phyloP scores from a whole-genome alignment of 2,113 vertebrate genomes.

The Pedionomus torquatus region DNA sequence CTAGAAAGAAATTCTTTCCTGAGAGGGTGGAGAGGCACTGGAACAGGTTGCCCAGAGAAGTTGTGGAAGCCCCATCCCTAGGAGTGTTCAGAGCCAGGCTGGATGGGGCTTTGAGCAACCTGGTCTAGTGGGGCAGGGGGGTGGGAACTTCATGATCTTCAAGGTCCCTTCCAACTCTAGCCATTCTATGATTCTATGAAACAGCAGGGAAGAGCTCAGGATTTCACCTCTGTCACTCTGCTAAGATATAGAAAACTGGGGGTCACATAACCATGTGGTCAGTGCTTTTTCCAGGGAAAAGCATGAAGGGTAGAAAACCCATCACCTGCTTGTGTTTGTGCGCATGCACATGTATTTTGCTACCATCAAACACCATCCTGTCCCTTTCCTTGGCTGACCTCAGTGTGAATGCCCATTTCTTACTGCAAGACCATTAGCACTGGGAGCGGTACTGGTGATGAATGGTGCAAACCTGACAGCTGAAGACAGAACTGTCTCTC shows the following conservation, averaged over 20 bases:
- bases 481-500: background rate
- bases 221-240: background rate
- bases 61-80: too few species aligned
- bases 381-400: background rate
- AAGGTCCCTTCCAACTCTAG: too few species aligned
- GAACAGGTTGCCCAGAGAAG: too few species aligned
- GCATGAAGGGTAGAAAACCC: background rate
- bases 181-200: background rate
- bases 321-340: background rate
- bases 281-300: background rate
- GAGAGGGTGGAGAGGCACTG: too few species aligned
- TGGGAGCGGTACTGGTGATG: background rate
- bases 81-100: too few species aligned
- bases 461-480: background rate
- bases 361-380: background rate
- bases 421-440: background rate
- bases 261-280: background rate
- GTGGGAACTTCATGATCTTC: too few species aligned
- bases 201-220: background rate
- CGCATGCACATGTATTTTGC: fast-evolving
- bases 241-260: background rate
- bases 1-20: too few species aligned
- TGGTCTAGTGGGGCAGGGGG: too few species aligned
- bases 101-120: too few species aligned
- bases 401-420: background rate